phyloP scores from a whole-genome alignment of 2,888 invertebrate genomes.

The Magallana nippona region DNA sequence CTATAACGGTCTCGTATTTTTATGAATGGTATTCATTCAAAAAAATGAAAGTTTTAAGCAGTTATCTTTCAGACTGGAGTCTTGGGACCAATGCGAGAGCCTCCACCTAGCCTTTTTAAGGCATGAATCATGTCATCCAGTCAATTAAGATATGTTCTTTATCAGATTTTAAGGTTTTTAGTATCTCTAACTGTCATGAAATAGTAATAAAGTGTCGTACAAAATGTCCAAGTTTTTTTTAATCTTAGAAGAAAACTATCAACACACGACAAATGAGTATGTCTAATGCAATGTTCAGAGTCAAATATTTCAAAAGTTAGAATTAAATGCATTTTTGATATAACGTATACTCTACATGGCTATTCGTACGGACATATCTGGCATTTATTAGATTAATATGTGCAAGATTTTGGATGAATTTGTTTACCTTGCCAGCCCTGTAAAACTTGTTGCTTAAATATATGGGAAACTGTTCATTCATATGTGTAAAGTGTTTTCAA shows the following conservation, averaged over 20 bases:
- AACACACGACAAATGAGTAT: constrained; percentile 18
- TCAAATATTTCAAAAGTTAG: not conserved
- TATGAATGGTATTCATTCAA: constrained; percentile 31
- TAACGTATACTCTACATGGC: no score
- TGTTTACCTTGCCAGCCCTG: no score
- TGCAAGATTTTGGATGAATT: no score
- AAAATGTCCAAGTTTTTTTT: constrained; percentile 30
- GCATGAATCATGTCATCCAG: constrained; percentile 31
- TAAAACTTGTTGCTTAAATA: no score
- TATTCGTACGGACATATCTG: no score
- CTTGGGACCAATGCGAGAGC: constrained; percentile 4
- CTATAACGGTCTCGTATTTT: not conserved
- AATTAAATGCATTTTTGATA: not conserved
- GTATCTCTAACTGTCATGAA: constrained; percentile 22
- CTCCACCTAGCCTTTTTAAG: not conserved
- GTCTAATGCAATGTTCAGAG: not conserved
- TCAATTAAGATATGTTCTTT: constrained; percentile 33
- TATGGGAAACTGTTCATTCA: no score
- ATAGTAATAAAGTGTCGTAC: constrained; percentile 29
- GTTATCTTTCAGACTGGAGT: not conserved
- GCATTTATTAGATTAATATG: no score
- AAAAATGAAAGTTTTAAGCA: constrained; percentile 8
- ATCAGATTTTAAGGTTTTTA: constrained; percentile 33
- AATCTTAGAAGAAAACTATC: constrained; percentile 1
- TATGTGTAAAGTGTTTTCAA: no score